Evolutionary conservation across 2,797 vertebrate genomes (phyloP).

Genomic region (Rhynchonycteris naso): DNA sequence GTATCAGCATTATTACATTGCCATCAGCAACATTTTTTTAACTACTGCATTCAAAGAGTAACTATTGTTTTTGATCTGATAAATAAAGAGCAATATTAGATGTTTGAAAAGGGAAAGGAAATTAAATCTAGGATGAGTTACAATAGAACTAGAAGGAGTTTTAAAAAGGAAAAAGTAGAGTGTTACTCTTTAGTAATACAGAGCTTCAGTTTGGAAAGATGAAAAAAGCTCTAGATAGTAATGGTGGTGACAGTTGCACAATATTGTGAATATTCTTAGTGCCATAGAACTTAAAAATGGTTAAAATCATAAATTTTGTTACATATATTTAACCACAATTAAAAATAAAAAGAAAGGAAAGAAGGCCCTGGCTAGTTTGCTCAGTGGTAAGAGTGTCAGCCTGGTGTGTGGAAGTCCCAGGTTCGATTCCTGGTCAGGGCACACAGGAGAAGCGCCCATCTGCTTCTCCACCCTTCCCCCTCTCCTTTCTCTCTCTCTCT

Average conservation of each 20-base stretch:
- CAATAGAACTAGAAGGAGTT: background rate
- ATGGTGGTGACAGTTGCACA: background rate
- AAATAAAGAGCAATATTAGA: background rate
- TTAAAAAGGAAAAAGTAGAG: background rate
- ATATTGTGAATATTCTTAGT: background rate
- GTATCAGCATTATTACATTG: background rate
- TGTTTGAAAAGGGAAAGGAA: background rate
- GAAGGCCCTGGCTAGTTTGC: too few species aligned
- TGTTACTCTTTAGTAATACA: background rate
- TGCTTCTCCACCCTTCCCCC: too few species aligned
- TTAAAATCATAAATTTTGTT: constrained; percentile 16
- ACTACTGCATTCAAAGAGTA: constrained; percentile 14
- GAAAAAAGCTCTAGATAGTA: background rate
- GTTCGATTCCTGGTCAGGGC: too few species aligned
- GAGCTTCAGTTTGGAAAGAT: constrained; percentile 15
- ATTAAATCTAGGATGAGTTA: constrained; percentile 13
- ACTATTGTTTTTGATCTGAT: background rate
- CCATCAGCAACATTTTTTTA: background rate
- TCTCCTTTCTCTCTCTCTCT: too few species aligned
- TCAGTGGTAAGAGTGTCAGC: too few species aligned
- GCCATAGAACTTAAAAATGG: background rate
- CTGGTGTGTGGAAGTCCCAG: too few species aligned
- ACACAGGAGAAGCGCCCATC: too few species aligned
- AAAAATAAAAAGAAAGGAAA: background rate
- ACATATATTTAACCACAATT: background rate